A percentile compares a stretch with the other conserved stretches of the same genome.
phyloP scores from a whole-genome alignment of 2,113 vertebrate species.

The Chionodraco myersi region DNA sequence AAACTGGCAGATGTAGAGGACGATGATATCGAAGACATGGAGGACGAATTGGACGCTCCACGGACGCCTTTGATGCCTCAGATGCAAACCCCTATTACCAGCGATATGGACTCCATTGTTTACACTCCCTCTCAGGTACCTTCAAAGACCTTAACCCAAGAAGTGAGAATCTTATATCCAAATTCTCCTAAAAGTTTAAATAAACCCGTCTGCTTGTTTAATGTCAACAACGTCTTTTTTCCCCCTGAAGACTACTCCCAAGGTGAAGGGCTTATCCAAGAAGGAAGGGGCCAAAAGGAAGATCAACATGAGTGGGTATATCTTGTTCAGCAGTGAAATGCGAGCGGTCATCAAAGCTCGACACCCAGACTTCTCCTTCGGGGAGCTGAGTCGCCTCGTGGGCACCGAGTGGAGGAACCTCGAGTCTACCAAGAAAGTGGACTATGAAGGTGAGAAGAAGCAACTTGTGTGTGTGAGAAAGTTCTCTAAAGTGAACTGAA shows the following conservation, averaged over 20 bases:
- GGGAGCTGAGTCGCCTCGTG: slow-evolving; percentile 97
- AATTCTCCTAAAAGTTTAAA: not conserved
- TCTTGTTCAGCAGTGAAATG: slow-evolving; percentile 99
- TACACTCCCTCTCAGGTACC: slow-evolving; percentile 95
- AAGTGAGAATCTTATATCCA: not conserved
- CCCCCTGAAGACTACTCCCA: slow-evolving; percentile 90
- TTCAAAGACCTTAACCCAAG: not conserved
- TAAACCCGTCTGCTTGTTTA: not conserved
- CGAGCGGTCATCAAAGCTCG: slow-evolving; percentile 97
- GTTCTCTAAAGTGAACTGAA: not conserved
- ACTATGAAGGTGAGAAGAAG: slow-evolving; percentile 93
- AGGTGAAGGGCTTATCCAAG: slow-evolving; percentile 93
- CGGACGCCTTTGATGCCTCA: slow-evolving; percentile 92
- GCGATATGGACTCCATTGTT: slow-evolving; percentile 91
- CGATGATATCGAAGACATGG: slow-evolving; percentile 95
- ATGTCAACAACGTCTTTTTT: not conserved
- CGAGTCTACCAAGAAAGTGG: slow-evolving; percentile 94
- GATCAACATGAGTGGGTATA: slow-evolving; percentile 99
- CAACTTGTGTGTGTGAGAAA: no score
- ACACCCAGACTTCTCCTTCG: slow-evolving; percentile 97
- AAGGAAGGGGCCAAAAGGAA: slow-evolving; percentile 98
- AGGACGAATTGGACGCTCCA: slow-evolving; percentile 92
- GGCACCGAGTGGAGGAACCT: slow-evolving; percentile 99
- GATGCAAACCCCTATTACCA: slow-evolving; percentile 89
- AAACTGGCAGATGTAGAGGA: slow-evolving; percentile 96